phyloP scores from a whole-genome alignment of 2,888 invertebrate species.

The Idaea biselata region DNA sequence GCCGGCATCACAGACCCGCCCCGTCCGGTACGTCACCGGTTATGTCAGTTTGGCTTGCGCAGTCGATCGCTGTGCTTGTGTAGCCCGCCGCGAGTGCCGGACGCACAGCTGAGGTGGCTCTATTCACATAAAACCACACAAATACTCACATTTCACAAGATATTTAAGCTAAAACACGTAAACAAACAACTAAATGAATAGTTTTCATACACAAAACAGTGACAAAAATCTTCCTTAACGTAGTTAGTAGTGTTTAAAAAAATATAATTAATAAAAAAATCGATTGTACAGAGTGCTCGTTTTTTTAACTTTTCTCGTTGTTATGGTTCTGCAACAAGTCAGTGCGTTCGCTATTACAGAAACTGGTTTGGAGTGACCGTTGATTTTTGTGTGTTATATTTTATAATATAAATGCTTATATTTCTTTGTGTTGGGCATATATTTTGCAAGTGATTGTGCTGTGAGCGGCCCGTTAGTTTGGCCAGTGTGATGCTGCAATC shows the following conservation, averaged over 20 bases:
- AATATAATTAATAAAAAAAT: constrained; percentile 56
- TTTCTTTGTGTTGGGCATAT: constrained; percentile 34
- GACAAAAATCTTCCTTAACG: constrained; percentile 34
- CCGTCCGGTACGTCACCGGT: constrained; percentile 35
- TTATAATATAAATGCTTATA: constrained; percentile 53
- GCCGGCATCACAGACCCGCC: constrained; percentile 36
- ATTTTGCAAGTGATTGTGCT: constrained; percentile 60
- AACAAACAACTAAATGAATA: constrained; percentile 47
- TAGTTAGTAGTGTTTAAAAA: constrained; percentile 34
- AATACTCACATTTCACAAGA: constrained; percentile 19
- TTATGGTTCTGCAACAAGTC: constrained; percentile 70
- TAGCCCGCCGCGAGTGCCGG: constrained; percentile 23
- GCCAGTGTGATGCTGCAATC: constrained; percentile 50
- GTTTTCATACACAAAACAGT: constrained; percentile 50
- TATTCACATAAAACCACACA: constrained; percentile 58
- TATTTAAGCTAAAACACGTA: constrained; percentile 23
- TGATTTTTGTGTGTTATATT: constrained; percentile 61
- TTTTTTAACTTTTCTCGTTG: constrained; percentile 57
- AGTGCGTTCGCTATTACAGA: constrained; percentile 54
- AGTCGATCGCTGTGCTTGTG: constrained; percentile 54
- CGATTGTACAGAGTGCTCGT: constrained; percentile 61
- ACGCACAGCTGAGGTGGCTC: constrained; percentile 45
- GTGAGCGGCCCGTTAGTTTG: constrained; percentile 44
- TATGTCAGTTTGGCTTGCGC: constrained; percentile 61
- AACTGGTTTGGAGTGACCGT: constrained; percentile 71